Evolutionary conservation across 1,140 invertebrate species (phyloP).

Genomic region (Nylanderia fulva): DNA sequence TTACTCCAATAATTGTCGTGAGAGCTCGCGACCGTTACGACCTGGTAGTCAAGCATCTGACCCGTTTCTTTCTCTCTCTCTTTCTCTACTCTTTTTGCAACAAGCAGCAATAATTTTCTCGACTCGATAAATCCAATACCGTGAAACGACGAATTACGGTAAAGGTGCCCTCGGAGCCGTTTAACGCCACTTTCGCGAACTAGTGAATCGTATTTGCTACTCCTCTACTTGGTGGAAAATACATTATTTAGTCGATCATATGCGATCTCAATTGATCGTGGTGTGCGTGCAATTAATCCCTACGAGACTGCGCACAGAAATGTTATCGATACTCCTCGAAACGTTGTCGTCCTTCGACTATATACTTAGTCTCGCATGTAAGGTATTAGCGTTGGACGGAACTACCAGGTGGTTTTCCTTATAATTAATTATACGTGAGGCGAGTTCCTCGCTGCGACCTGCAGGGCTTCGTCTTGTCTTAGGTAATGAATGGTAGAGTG

Average conservation of each 20-base stretch:
- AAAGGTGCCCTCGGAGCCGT: conserved; percentile 12
- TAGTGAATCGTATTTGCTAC: background rate
- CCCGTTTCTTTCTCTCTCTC: conserved; percentile 13
- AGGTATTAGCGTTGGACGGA: conserved; percentile 61
- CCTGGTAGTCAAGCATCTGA: conserved; percentile 60
- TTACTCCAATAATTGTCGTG: conserved; percentile 75
- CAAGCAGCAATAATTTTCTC: conserved; percentile 67
- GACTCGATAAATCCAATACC: conserved; percentile 66
- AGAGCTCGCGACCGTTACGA: conserved; percentile 68
- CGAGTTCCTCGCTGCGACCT: conserved; percentile 51
- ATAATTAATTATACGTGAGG: conserved; percentile 72
- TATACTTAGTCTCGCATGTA: conserved; percentile 38
- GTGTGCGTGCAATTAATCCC: conserved; percentile 47
- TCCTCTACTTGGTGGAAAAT: conserved; percentile 26
- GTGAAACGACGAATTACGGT: conserved; percentile 33
- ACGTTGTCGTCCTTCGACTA: conserved; percentile 30
- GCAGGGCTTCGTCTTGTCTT: conserved; percentile 55
- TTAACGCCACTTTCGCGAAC: conserved; percentile 48
- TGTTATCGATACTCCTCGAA: conserved; percentile 47
- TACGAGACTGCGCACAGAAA: conserved; percentile 28
- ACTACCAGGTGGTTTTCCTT: conserved; percentile 63
- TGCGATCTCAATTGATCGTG: conserved; percentile 32
- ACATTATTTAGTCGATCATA: conserved; percentile 54
- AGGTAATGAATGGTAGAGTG: conserved; percentile 56
- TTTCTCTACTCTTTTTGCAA: background rate